phyloP scores from a whole-genome alignment of 2,888 invertebrate genomes.

The Drosophila mimetica region DNA sequence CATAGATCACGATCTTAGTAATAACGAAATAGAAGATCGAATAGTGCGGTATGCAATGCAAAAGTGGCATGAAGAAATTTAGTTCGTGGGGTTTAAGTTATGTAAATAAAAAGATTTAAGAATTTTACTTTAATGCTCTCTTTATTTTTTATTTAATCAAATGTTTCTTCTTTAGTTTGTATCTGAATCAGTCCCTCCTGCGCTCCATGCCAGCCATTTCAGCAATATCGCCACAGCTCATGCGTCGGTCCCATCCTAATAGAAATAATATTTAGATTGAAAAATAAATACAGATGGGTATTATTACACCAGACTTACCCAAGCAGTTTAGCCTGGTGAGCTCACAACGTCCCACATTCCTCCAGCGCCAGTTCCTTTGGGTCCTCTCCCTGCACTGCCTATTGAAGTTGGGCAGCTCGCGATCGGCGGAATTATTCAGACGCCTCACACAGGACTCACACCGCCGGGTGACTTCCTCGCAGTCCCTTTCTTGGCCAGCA shows the following conservation, averaged over 20 bases:
- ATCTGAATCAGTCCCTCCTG: not conserved
- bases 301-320: slow-evolving; percentile 1
- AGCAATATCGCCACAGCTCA: slow-evolving; percentile 30
- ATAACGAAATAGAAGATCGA: slow-evolving; percentile 32
- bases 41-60: slow-evolving; percentile 34
- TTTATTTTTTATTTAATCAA: slow-evolving; percentile 14
- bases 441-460: slow-evolving; percentile 13
- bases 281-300: not conserved
- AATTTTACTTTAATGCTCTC: slow-evolving; percentile 29
- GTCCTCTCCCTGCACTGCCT: slow-evolving; percentile 14
- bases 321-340: slow-evolving; percentile 13
- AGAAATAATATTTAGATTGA: rapidly evolving
- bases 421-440: slow-evolving; percentile 9
- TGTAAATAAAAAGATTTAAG: not conserved
- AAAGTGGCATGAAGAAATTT: slow-evolving; percentile 24
- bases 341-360: slow-evolving; percentile 21
- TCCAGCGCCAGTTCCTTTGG: slow-evolving; percentile 14
- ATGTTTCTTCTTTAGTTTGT: not conserved
- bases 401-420: slow-evolving; percentile 17
- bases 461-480: slow-evolving; percentile 8
- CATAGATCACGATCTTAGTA: not conserved
- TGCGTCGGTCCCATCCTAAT: slow-evolving; percentile 18
- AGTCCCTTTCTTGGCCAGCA: slow-evolving; percentile 20
- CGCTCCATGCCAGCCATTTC: slow-evolving; percentile 21
- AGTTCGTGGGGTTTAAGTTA: not conserved